Evolutionary conservation across 2,888 invertebrate species (phyloP).

Genomic region (Atherix ibis): DNA sequence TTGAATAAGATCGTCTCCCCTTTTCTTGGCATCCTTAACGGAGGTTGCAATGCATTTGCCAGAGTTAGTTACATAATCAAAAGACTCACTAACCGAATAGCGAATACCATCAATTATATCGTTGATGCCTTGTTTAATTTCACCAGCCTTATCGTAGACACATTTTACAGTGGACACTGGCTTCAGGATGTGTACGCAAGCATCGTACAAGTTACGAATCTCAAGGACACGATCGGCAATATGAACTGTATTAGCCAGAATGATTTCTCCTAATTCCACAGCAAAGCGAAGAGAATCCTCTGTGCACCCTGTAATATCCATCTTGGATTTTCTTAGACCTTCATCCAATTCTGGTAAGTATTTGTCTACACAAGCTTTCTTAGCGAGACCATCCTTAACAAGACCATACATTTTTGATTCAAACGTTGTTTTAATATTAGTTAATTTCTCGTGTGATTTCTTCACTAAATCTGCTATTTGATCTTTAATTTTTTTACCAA

Average conservation of each 20-base stretch:
- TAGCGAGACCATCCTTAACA: conserved; percentile 1
- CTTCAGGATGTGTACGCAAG: neutral
- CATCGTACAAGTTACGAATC: neutral
- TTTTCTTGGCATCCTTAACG: neutral
- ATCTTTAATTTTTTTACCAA: conserved; percentile 1
- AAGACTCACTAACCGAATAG: neutral
- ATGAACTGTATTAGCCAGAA: neutral
- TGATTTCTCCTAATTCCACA: neutral
- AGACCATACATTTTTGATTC: neutral
- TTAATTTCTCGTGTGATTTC: neutral
- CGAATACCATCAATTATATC: neutral
- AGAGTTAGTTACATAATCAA: neutral
- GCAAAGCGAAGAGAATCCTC: neutral
- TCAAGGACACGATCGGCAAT: neutral
- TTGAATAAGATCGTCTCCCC: neutral
- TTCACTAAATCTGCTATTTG: neutral
- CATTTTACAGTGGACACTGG: neutral
- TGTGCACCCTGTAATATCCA: neutral
- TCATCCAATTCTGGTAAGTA: neutral
- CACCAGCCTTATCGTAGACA: neutral
- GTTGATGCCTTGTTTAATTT: neutral
- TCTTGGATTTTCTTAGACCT: neutral
- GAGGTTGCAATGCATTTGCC: neutral
- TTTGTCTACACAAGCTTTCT: conserved; percentile 1
- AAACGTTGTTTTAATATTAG: neutral